A percentile compares a stretch with the other conserved stretches of the same genome.
phyloP scores from a whole-genome alignment of 2,113 vertebrate genomes.

The Pomatorhinus ruficollis region DNA sequence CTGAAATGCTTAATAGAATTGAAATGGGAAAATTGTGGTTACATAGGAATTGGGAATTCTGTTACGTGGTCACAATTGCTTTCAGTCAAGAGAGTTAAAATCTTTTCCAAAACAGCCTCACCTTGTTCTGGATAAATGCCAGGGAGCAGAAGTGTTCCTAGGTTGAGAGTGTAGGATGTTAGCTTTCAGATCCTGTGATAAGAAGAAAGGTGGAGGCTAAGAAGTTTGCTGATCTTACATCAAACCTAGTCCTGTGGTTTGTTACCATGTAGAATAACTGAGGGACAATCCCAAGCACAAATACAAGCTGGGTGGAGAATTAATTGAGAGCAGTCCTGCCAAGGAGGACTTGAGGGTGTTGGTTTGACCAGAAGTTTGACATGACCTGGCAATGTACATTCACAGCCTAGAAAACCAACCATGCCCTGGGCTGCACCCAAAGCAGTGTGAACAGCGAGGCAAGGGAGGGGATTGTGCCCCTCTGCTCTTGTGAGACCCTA shows the following conservation, averaged over 20 bases:
- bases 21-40: neutral
- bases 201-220: neutral
- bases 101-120: neutral
- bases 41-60: neutral
- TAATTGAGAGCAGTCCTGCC: neutral
- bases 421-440: neutral
- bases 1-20: neutral
- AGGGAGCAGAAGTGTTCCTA: neutral
- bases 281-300: neutral
- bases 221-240: neutral
- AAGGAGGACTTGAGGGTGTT: neutral
- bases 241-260: neutral
- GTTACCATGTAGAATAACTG: neutral
- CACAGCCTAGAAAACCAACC: neutral
- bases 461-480: neutral
- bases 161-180: rapidly evolving
- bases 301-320: neutral
- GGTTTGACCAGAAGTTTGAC: neutral
- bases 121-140: neutral
- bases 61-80: neutral
- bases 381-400: neutral
- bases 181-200: neutral
- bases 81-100: neutral
- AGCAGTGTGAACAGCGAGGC: neutral
- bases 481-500: neutral